Base-by-base conservation (phyloP, 1,140 invertebrate species). In the Brachionus asplanchnoidis region DNA sequence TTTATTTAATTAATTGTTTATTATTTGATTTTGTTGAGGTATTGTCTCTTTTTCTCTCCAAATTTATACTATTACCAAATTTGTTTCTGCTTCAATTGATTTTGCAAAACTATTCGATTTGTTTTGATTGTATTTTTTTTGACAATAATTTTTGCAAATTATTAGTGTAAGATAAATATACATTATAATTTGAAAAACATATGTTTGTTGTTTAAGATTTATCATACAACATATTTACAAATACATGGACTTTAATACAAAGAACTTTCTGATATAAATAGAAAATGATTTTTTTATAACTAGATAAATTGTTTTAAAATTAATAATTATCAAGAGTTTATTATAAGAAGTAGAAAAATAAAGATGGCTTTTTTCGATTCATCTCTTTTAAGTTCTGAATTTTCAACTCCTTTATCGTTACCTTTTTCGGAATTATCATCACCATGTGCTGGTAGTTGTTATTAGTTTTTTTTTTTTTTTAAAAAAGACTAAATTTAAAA, bases 321-420 rank as follows among this genome's bases (percentile, higher is more conserved):
- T 28, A 32, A 28, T 32, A 68, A 32, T 17, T 32, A 32, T n/a
- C 12, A 36, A 68, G 5, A 8, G 11, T 23, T 68, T 32, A 14
- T 32, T 7, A 12, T 17, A 68, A 36, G 1, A 68, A 14, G 23
- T 28, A 36, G 0, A 68, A 12, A 9, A n/a, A n/a, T 7, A 23
- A 68, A 68, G n/a, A 68, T 68, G 66, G 26, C 66, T 68, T 68
- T 68, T 40, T 68, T 68, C 14, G 66, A 28, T 32, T 68, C 66
- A 14, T 68, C 66, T 68, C 23, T 40, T 4, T 68, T 68, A 0
- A 12, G 1, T 68, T 6, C 66, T 68, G 3, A 36, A 36, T 36
- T 36, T 36, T 36, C 32, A 36, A 12, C 26, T 26, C 66, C 12
- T 23, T 68, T 68, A 14, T 14, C 26, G 7, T 5, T 32, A 40